Conservation (phyloP, 2,797 vertebrate genomes). For the Tangara arthus region DNA sequence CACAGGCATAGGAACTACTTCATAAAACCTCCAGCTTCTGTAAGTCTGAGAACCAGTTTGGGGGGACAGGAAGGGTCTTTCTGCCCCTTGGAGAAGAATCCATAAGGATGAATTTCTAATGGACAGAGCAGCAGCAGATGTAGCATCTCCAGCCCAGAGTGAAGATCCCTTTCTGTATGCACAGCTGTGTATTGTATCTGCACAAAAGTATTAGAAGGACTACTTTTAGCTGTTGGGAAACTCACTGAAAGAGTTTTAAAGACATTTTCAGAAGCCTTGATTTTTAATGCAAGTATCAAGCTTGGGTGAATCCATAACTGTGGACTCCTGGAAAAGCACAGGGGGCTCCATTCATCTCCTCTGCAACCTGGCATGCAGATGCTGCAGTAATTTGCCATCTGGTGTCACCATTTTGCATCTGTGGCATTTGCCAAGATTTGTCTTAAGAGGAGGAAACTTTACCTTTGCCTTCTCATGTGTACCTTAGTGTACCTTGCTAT, state of each 20-base stretch:
- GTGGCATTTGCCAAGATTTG: slow-evolving; percentile 34
- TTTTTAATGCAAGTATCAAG: neutral
- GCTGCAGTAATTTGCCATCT: slow-evolving; percentile 50
- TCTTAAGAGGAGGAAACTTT: slow-evolving; percentile 40
- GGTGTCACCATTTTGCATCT: slow-evolving; percentile 43
- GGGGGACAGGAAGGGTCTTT: fast-evolving
- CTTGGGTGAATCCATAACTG: slow-evolving; percentile 32
- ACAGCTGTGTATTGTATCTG: neutral
- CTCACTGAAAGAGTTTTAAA: neutral
- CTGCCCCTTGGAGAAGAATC: neutral
- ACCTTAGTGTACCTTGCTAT: neutral
- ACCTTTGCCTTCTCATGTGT: neutral
- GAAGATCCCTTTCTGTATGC: neutral
- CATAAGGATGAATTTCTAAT: neutral
- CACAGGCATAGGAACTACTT: neutral
- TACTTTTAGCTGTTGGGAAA: neutral
- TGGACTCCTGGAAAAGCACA: neutral
- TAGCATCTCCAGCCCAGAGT: neutral
- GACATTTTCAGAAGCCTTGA: neutral
- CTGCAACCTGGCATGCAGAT: slow-evolving; percentile 11
- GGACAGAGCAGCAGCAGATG: neutral
- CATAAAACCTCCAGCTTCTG: neutral
- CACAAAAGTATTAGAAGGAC: neutral
- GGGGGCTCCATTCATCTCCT: slow-evolving; percentile 22
- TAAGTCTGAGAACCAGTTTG: neutral